Percentiles rank a stretch among this genome's conserved stretches.
These are phyloP conservation scores for Panthera uncia DNA, from an alignment of 2,113 vertebrate genomes.

Conservation along the genomic window DNA sequence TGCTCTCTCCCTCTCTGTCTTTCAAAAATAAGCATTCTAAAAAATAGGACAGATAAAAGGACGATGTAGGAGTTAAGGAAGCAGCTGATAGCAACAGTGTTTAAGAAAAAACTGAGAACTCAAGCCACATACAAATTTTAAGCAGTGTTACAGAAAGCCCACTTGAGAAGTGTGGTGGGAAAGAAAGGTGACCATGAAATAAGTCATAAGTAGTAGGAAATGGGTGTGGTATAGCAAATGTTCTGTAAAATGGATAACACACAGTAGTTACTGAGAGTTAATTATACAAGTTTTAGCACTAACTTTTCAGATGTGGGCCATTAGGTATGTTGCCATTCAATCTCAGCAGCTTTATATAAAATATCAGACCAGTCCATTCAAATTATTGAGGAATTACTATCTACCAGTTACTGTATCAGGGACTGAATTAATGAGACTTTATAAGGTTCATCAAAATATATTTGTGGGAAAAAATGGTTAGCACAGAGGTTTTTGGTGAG, in stretches of 20 bases:
- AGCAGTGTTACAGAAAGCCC: neutral
- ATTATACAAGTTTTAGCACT: neutral
- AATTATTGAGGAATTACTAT: neutral
- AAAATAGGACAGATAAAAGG: neutral
- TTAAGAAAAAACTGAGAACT: neutral
- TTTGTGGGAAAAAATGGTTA: neutral
- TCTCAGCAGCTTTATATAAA: neutral
- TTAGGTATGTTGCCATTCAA: neutral
- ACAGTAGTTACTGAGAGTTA: neutral
- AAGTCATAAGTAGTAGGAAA: neutral
- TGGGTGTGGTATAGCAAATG: neutral
- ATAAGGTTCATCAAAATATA: neutral
- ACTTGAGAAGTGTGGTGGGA: neutral
- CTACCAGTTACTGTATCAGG: neutral
- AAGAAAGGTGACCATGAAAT: neutral
- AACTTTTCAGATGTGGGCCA: neutral
- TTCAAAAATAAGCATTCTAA: neutral
- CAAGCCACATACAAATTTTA: neutral
- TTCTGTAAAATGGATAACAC: neutral
- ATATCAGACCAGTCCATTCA: neutral
- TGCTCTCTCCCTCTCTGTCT: too few species aligned
- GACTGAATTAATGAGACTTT: conserved; percentile 13
- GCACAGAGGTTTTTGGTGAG: conserved; percentile 7
- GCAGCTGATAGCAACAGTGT: neutral
- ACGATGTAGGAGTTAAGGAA: neutral